Conservation (phyloP, 2,888 invertebrate species). For the Hymenopus coronatus region DNA sequence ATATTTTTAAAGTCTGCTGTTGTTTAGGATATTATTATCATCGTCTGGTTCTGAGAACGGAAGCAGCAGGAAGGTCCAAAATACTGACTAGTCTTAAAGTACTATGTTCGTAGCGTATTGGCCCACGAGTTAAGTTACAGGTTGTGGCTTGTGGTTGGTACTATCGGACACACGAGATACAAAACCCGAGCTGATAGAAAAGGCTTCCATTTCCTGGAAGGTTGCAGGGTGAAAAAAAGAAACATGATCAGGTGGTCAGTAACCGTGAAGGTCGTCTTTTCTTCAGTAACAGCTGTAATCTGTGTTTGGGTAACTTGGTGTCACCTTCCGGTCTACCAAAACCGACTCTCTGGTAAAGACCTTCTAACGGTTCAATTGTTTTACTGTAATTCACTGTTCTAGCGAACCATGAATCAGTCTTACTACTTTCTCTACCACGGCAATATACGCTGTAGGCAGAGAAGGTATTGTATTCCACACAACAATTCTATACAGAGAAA, state of each 20-base stretch:
- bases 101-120: background rate
- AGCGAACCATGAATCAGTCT: too few species aligned
- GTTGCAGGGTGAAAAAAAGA: background rate
- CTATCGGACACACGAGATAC: background rate
- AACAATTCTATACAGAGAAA: too few species aligned
- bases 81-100: background rate
- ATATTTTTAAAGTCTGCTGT: too few species aligned
- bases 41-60: background rate
- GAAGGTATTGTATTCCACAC: too few species aligned
- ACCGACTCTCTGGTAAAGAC: too few species aligned
- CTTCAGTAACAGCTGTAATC: background rate
- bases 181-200: background rate
- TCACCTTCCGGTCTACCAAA: background rate
- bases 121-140: background rate
- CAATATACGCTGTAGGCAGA: too few species aligned
- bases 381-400: too few species aligned
- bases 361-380: too few species aligned
- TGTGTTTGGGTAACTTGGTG: background rate
- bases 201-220: background rate
- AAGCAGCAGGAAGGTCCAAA: background rate
- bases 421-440: too few species aligned
- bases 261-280: background rate
- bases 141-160: background rate
- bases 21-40: too few species aligned
- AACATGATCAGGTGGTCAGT: background rate